Base-by-base conservation (phyloP, 2,113 vertebrate species). In the Murina feae region DNA sequence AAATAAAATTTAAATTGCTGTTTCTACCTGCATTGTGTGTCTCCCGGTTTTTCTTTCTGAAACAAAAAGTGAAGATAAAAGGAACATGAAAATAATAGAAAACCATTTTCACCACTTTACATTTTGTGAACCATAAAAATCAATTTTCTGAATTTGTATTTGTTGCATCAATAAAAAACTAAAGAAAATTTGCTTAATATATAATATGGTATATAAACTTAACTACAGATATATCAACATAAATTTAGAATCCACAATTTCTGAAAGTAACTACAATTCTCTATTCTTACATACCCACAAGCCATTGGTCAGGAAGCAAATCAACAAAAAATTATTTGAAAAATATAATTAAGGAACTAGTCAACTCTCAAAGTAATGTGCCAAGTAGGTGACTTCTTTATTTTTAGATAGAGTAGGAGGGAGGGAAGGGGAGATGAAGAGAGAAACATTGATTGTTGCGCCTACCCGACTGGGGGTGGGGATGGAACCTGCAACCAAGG, bases 1-100 rank as follows among this genome's bases (percentile, higher is more conserved):
- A 79, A 78, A 49, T 81, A 86, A 82, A 92, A 88, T 37, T 84
- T 55, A 86, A 95, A 89, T 86, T 90, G 18, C 71, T 87, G 39
- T 44, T 82, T 97, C 95, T 96, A 99, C 99, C 99, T 98, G 99
- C 99, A 98, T 99, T 99, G 94, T 99, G 99, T 39, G 99, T 99
- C 98, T 99, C 99, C 94, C 99, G 99, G 97, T 99, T 99, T 99
- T 99, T 99, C 99, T 99, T 99, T 98, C 99, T 99, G 98, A 98
- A 98, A 98, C 84, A 94, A 20, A 91, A 21, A 96, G 17, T 78
- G 6, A 9, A 86, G 89, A 95, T 76, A 96, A 96, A 91, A 66
- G 86, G 21, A 79, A 96, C 5, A 80, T 92, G 89, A 96, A 97
- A 96, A 96, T 35, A 92, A 79, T 80, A 58, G 39, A 17, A 39